Evolutionary conservation across 2,797 vertebrate species (phyloP).

Genomic region (Premnoplex brunnescens): DNA sequence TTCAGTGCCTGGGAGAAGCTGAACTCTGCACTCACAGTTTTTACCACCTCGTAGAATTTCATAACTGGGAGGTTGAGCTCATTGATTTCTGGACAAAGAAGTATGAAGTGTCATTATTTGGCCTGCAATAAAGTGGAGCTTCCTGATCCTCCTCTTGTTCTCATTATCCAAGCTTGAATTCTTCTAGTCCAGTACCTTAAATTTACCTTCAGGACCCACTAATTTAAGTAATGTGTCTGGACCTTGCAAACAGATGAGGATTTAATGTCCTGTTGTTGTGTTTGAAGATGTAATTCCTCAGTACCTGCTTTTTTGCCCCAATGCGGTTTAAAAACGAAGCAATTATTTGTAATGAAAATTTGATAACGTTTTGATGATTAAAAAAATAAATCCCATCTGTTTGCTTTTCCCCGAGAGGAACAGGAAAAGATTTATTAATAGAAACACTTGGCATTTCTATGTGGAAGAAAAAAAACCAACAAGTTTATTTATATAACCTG

Average conservation of each 20-base stretch:
- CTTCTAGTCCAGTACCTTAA: not conserved
- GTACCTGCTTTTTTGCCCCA: not conserved
- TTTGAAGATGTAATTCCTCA: not conserved
- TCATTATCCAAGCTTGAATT: not conserved
- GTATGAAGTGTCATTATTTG: not conserved
- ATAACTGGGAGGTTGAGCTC: not conserved
- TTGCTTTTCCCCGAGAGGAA: slow-evolving; percentile 5
- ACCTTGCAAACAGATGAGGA: not conserved
- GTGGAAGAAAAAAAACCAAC: not conserved
- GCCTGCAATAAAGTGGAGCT: not conserved
- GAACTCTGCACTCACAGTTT: not conserved
- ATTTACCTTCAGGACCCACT: not conserved
- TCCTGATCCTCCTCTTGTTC: not conserved
- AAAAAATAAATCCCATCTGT: slow-evolving; percentile 46
- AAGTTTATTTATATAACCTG: not conserved
- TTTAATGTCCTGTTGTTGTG: not conserved
- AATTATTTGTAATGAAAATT: slow-evolving; percentile 21
- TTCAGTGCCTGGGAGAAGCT: not conserved
- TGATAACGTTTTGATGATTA: not conserved
- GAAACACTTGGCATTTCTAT: not conserved
- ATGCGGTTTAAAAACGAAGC: not conserved
- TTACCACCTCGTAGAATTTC: not conserved
- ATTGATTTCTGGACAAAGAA: not conserved
- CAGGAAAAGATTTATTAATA: slow-evolving; percentile 9
- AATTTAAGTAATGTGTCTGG: not conserved